A percentile compares a stretch with the other conserved stretches of the same genome.
Conservation (phyloP, 53 echinoderm and acorn worm genomes). For the Apostichopus leukothele region DNA sequence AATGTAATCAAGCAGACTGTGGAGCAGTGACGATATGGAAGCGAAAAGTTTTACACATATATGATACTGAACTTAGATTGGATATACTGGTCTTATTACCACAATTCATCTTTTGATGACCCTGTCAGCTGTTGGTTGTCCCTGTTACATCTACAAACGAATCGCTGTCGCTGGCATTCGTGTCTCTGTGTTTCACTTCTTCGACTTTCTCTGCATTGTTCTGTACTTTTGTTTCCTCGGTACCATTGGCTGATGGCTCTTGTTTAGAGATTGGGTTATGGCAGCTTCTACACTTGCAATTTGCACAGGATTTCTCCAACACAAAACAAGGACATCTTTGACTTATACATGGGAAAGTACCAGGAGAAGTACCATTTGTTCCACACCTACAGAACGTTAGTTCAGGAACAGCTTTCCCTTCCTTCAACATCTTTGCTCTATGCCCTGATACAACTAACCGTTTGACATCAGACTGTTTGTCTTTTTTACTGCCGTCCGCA, state of each 20-base stretch:
- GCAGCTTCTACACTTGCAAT: slow-evolving; percentile 89
- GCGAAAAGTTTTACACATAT: no score
- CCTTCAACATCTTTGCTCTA: slow-evolving; percentile 72
- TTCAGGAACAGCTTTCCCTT: slow-evolving; percentile 57
- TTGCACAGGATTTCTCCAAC: slow-evolving; percentile 64
- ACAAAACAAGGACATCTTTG: slow-evolving; percentile 89
- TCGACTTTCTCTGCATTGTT: background rate
- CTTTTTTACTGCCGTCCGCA: background rate
- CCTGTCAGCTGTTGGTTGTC: slow-evolving; percentile 46
- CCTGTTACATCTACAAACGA: slow-evolving; percentile 49
- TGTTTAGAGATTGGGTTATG: slow-evolving; percentile 64
- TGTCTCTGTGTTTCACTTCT: slow-evolving; percentile 33
- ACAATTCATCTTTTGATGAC: background rate
- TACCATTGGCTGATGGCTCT: background rate
- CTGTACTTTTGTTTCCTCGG: background rate
- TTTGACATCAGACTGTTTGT: slow-evolving; percentile 7
- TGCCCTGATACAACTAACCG: slow-evolving; percentile 81
- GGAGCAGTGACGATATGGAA: no score
- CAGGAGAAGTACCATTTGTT: slow-evolving; percentile 62
- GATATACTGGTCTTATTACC: no score
- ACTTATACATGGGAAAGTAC: slow-evolving; percentile 75
- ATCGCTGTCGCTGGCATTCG: slow-evolving; percentile 53
- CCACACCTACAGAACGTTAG: slow-evolving; percentile 83
- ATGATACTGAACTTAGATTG: no score
- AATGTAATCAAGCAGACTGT: no score